phyloP scores from a whole-genome alignment of 1,140 invertebrate species.

The Mycetomoellerius zeteki region DNA sequence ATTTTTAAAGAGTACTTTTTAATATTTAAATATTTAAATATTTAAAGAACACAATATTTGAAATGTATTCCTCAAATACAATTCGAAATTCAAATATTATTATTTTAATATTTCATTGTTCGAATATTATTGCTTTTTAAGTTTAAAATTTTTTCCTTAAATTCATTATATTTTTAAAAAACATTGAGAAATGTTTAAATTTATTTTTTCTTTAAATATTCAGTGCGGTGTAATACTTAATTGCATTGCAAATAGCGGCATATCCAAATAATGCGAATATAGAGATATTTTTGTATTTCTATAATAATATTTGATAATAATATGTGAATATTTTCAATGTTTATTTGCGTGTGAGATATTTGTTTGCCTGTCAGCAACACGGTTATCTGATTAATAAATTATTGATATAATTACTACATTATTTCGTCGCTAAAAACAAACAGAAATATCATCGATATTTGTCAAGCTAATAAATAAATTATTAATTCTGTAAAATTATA shows the following conservation, averaged over 20 bases:
- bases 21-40: slow-evolving; percentile 9
- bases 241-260: neutral
- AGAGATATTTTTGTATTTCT: slow-evolving; percentile 13
- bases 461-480: neutral
- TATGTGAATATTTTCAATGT: neutral
- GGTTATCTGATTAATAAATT: slow-evolving; percentile 17
- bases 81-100: slow-evolving; percentile 6
- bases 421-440: neutral
- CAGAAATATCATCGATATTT: slow-evolving; percentile 19
- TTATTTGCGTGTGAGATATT: neutral
- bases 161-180: neutral
- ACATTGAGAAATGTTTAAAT: neutral
- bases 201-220: neutral
- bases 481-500: neutral
- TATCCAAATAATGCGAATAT: neutral
- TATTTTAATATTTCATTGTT: neutral
- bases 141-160: neutral
- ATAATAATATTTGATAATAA: neutral
- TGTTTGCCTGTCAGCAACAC: neutral
- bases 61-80: neutral
- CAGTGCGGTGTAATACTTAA: neutral
- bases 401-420: neutral
- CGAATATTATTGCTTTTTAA: neutral
- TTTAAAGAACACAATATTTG: neutral
- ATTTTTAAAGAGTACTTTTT: too few relatives aligned